These are phyloP conservation scores for Hydriomena furcata DNA, from an alignment of 2,888 invertebrate species.

Conservation along the genomic window DNA sequence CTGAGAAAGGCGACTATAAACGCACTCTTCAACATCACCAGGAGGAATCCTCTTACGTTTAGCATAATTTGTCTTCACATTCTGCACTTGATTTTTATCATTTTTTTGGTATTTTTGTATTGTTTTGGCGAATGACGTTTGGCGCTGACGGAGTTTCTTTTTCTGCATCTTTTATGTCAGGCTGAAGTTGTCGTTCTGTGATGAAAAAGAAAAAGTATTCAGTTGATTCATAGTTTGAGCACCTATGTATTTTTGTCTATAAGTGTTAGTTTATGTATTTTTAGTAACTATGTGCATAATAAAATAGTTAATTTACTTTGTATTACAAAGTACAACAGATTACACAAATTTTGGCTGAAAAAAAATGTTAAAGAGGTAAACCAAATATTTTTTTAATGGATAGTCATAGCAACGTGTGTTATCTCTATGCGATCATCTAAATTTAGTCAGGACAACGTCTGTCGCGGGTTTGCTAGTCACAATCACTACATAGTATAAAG, in stretches of 20 bases:
- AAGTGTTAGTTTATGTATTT: too few relatives aligned
- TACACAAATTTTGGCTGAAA: too few relatives aligned
- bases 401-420: too few relatives aligned
- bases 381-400: too few relatives aligned
- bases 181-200: background rate
- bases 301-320: too few relatives aligned
- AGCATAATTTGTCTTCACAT: slow-evolving; percentile 45
- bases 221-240: background rate
- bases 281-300: too few relatives aligned
- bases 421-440: too few relatives aligned
- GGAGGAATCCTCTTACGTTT: slow-evolving; percentile 49
- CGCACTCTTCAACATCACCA: slow-evolving; percentile 68
- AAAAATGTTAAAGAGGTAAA: too few relatives aligned
- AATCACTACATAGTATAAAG: too few relatives aligned
- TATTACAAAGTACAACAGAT: too few relatives aligned
- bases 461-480: too few relatives aligned
- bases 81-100: slow-evolving; percentile 31
- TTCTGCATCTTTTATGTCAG: slow-evolving; percentile 14
- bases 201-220: background rate
- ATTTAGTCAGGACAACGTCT: too few relatives aligned
- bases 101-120: slow-evolving; percentile 37
- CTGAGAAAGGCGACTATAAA: slow-evolving; percentile 65
- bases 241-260: background rate
- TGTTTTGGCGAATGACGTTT: slow-evolving; percentile 24
- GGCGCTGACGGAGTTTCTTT: slow-evolving; percentile 9